These are phyloP conservation scores for Tiliacea citrago DNA, from an alignment of 2,888 invertebrate genomes.

Conservation along the genomic window DNA sequence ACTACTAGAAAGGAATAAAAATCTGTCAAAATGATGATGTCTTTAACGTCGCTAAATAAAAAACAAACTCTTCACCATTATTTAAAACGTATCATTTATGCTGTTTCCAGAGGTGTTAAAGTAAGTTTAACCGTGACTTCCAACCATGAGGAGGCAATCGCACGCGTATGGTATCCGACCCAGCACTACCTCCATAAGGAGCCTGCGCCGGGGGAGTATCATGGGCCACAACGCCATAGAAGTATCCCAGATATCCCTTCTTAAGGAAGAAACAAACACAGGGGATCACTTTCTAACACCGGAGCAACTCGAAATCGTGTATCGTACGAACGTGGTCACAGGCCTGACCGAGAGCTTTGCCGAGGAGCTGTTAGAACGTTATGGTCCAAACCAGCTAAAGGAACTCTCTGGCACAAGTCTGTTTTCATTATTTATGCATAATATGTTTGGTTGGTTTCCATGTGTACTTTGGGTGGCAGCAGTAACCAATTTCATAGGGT, in stretches of 20 bases:
- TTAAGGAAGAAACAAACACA: slow-evolving; percentile 83
- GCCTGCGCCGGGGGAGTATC: slow-evolving; percentile 66
- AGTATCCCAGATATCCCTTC: slow-evolving; percentile 74
- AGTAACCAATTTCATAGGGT: slow-evolving; percentile 91
- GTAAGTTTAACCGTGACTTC: background rate
- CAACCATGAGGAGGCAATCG: slow-evolving; percentile 6
- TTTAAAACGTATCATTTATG: background rate
- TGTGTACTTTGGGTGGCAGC: slow-evolving; percentile 93
- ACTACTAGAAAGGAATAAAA: background rate
- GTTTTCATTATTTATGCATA: slow-evolving; percentile 92
- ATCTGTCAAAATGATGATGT: slow-evolving; percentile 25
- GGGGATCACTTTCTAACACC: slow-evolving; percentile 87
- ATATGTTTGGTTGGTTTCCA: slow-evolving; percentile 94
- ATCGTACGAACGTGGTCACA: slow-evolving; percentile 83
- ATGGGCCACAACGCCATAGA: slow-evolving; percentile 64
- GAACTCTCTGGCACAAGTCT: slow-evolving; percentile 91
- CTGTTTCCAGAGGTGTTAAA: slow-evolving; percentile 5
- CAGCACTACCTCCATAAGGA: slow-evolving; percentile 70
- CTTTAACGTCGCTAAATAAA: background rate
- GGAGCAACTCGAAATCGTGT: slow-evolving; percentile 83
- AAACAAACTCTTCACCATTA: background rate
- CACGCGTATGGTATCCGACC: slow-evolving; percentile 57
- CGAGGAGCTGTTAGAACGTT: slow-evolving; percentile 84
- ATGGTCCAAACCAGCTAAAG: slow-evolving; percentile 92
- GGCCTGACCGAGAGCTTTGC: slow-evolving; percentile 91